phyloP scores from a whole-genome alignment of 2,113 vertebrate species.

The Telmatochromis sp. region DNA sequence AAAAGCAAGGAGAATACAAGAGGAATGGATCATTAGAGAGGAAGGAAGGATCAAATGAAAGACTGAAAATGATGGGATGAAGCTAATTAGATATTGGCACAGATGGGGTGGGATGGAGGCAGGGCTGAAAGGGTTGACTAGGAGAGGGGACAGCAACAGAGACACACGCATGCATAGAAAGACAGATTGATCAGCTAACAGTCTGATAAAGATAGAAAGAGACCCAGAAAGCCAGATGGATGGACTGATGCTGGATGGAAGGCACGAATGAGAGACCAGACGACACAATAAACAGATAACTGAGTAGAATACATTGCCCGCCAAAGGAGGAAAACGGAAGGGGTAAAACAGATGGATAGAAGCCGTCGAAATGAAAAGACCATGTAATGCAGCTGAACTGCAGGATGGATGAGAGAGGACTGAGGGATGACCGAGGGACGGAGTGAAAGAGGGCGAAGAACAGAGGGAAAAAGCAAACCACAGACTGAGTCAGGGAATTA shows the following conservation, averaged over 20 bases:
- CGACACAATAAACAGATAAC: conserved; percentile 11
- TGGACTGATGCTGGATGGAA: neutral
- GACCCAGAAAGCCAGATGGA: conserved; percentile 1
- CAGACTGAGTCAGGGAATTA: conserved; percentile 62
- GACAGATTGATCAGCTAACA: conserved; percentile 5
- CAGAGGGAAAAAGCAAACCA: conserved; percentile 45
- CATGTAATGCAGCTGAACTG: conserved; percentile 19
- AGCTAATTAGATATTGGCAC: conserved; percentile 22
- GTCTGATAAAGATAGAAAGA: neutral
- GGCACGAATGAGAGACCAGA: neutral
- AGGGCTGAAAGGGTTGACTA: neutral
- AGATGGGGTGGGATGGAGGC: conserved; percentile 13
- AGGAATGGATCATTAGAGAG: conserved; percentile 1
- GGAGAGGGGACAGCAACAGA: neutral
- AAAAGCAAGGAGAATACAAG: neutral
- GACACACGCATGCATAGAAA: neutral
- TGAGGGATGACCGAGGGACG: conserved; percentile 29
- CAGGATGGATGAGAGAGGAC: conserved; percentile 24
- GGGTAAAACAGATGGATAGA: conserved; percentile 25
- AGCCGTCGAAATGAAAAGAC: conserved; percentile 11
- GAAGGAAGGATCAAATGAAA: conserved; percentile 6
- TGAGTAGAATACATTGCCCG: neutral
- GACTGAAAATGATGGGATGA: conserved; percentile 23
- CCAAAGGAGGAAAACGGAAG: neutral
- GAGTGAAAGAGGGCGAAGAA: conserved; percentile 8